Evolutionary conservation across 2,888 invertebrate species (phyloP).

Genomic region (Aleiodes testaceus): DNA sequence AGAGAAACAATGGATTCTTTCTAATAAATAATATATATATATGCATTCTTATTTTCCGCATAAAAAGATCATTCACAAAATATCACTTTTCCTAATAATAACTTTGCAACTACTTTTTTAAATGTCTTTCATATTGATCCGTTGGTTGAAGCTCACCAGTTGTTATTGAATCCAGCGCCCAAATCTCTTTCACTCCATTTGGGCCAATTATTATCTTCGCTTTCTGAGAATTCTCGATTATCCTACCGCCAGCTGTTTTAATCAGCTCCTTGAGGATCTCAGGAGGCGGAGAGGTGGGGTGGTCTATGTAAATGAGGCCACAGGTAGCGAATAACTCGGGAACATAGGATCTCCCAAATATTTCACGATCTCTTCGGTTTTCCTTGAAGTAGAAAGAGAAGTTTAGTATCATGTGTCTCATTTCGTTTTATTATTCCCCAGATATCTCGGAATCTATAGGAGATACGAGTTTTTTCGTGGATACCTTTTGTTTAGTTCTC

Average conservation of each 20-base stretch:
- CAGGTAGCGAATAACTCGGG: conserved; percentile 77
- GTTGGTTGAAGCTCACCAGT: conserved; percentile 74
- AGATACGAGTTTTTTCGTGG: no score
- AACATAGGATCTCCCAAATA: conserved; percentile 76
- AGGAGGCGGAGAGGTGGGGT: conserved; percentile 73
- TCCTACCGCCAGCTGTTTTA: conserved; percentile 75
- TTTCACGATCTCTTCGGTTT: conserved; percentile 77
- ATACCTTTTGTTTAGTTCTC: no score
- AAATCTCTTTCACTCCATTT: conserved; percentile 75
- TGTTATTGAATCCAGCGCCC: conserved; percentile 80
- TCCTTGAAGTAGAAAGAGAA: conserved; percentile 69
- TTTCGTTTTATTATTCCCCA: neutral
- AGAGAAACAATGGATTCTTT: neutral
- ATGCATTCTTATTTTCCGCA: neutral
- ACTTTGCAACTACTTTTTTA: neutral
- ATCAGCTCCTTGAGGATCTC: conserved; percentile 77
- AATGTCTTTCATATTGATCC: conserved; percentile 69
- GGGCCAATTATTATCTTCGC: conserved; percentile 77
- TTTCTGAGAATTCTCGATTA: conserved; percentile 72
- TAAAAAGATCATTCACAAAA: conserved; percentile 2
- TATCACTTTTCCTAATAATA: neutral
- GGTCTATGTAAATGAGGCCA: conserved; percentile 77
- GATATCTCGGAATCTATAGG: no score
- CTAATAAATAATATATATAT: neutral
- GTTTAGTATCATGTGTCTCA: neutral